Conservation (phyloP, 1,140 invertebrate genomes). For the Drosophila bipectinata region DNA sequence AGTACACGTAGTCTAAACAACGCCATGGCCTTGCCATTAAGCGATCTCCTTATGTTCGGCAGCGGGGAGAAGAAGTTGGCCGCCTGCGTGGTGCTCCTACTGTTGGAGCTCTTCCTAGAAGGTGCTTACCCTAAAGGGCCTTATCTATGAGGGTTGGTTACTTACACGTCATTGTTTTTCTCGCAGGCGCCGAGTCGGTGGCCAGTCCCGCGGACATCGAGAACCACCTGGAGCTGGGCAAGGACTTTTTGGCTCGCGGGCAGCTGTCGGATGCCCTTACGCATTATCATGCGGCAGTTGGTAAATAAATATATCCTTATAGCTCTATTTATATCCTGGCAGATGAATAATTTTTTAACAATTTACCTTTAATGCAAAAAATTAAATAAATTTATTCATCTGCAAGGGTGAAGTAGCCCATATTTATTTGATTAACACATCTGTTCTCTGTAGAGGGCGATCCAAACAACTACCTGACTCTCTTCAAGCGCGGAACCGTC, state of each 20-base stretch:
- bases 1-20: conserved; percentile 24
- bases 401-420: not conserved
- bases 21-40: conserved; percentile 71
- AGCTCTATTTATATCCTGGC: not conserved
- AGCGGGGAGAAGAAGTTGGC: conserved; percentile 73
- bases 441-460: conserved; percentile 91
- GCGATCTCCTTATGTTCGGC: conserved; percentile 70
- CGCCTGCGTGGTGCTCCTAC: conserved; percentile 71
- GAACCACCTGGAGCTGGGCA: conserved; percentile 96
- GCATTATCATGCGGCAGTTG: conserved; percentile 99
- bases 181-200: conserved; percentile 86
- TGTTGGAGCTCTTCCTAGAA: conserved; percentile 80
- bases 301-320: conserved; percentile 84
- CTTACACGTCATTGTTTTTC: conserved; percentile 40
- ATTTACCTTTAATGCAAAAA: not conserved
- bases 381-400: not conserved
- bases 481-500: conserved; percentile 97
- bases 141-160: conserved; percentile 16
- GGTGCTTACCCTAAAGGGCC: conserved; percentile 40
- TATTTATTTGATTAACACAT: not conserved
- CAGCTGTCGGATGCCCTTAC: conserved; percentile 98
- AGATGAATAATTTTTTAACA: not conserved
- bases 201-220: conserved; percentile 91
- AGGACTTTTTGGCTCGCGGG: conserved; percentile 94
- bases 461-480: conserved; percentile 97